Evolutionary conservation across 2,113 vertebrate species (phyloP).

Genomic region (Tetrax tetrax): DNA sequence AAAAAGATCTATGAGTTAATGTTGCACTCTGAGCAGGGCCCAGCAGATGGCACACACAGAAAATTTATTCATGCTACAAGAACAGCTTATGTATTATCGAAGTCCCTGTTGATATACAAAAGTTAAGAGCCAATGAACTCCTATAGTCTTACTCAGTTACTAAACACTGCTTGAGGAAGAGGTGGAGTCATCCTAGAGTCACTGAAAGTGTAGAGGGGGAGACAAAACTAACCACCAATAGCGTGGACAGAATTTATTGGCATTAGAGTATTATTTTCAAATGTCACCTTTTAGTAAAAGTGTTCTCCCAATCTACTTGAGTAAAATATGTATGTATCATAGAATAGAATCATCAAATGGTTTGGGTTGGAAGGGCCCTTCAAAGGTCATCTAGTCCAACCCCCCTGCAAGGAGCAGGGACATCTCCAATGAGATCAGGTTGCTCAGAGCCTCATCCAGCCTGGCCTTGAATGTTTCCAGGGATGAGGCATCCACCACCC

Average conservation of each 20-base stretch:
- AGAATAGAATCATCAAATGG: no score
- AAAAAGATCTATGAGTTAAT: neutral
- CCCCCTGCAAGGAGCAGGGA: no score
- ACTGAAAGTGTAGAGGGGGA: fast-evolving
- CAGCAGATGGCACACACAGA: slow-evolving; percentile 47
- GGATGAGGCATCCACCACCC: no score
- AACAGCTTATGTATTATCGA: fast-evolving
- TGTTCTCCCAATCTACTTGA: neutral
- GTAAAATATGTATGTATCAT: neutral
- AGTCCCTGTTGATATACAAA: fast-evolving
- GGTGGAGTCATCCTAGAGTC: neutral
- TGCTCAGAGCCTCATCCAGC: no score
- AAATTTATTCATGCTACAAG: neutral
- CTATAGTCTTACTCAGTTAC: fast-evolving
- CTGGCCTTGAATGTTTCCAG: no score
- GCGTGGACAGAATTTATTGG: fast-evolving
- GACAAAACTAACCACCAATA: neutral
- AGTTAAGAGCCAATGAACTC: neutral
- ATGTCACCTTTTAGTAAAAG: neutral
- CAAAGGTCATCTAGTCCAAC: no score
- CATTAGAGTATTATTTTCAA: neutral
- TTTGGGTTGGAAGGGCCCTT: no score
- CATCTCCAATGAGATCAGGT: no score
- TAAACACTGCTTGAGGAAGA: neutral
- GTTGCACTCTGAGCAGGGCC: neutral